phyloP scores from a whole-genome alignment of 2,797 vertebrate genomes.

The Chiroxiphia lanceolata region DNA sequence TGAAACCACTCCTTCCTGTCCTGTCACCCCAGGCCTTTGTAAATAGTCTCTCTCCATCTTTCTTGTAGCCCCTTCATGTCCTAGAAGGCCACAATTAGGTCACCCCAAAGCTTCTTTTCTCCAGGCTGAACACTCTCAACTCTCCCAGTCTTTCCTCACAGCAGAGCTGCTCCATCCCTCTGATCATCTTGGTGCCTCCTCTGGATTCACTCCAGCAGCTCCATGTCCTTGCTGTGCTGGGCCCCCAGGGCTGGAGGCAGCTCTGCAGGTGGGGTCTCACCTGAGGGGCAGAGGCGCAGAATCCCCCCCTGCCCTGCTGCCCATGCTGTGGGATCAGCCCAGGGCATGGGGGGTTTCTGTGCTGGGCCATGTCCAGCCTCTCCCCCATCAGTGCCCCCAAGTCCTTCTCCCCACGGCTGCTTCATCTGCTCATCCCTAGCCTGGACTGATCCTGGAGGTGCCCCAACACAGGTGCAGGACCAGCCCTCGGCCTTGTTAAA shows the following conservation, averaged over 20 bases:
- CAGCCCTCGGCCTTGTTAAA: neutral
- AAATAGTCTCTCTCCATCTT: neutral
- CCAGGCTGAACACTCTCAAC: neutral
- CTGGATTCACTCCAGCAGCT: neutral
- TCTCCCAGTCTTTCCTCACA: neutral
- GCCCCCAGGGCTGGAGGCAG: neutral
- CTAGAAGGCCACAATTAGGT: neutral
- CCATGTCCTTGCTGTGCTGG: neutral
- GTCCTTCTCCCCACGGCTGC: too few relatives aligned
- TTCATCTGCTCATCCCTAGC: neutral
- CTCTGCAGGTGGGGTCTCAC: neutral
- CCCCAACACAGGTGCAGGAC: neutral
- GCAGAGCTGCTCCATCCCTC: neutral
- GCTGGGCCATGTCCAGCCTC: neutral
- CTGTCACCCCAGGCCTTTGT: neutral
- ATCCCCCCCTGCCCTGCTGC: too few relatives aligned
- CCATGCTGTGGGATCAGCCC: neutral
- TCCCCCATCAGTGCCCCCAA: too few relatives aligned
- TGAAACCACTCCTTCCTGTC: neutral
- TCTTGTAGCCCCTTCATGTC: neutral
- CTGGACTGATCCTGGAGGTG: neutral
- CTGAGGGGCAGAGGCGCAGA: neutral
- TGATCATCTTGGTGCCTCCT: neutral
- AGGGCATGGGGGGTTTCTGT: too few relatives aligned
- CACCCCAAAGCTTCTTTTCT: neutral